Conservation (phyloP, 1,140 invertebrate genomes). For the Heliconius himera region DNA sequence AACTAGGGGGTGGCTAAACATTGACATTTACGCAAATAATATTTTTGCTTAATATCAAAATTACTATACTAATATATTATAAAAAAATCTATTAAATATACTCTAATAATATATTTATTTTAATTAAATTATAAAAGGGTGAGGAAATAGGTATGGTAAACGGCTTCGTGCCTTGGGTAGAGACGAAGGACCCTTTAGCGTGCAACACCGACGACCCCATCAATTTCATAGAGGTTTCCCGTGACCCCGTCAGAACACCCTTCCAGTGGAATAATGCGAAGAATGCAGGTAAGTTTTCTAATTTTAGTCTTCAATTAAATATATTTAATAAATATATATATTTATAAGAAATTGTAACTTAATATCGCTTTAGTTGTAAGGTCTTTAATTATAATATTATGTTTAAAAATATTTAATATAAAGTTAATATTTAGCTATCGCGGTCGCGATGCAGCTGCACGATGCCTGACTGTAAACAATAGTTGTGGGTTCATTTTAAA, state of each 20-base stretch:
- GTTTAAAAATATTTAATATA: no score
- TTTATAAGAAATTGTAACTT: no score
- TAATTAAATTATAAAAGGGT: slow-evolving; percentile 60
- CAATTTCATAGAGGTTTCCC: slow-evolving; percentile 79
- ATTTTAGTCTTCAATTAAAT: background rate
- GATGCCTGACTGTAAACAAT: no score
- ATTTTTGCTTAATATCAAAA: background rate
- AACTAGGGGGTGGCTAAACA: no score
- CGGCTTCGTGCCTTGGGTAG: slow-evolving; percentile 80
- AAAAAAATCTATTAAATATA: background rate
- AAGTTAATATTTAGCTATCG: no score
- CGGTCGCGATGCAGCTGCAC: no score
- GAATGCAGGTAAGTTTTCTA: slow-evolving; percentile 82
- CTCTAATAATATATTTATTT: background rate
- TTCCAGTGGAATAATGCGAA: slow-evolving; percentile 87
- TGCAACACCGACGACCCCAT: slow-evolving; percentile 74
- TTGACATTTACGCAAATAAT: no score
- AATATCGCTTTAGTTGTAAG: no score
- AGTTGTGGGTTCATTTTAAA: no score
- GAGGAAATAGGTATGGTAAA: slow-evolving; percentile 91
- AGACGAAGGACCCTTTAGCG: slow-evolving; percentile 67
- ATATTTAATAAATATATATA: background rate
- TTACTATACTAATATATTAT: background rate
- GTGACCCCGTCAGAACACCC: slow-evolving; percentile 87
- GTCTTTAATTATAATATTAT: no score